phyloP scores from a whole-genome alignment of 2,888 invertebrate species.

The Drosophila pegasa region DNA sequence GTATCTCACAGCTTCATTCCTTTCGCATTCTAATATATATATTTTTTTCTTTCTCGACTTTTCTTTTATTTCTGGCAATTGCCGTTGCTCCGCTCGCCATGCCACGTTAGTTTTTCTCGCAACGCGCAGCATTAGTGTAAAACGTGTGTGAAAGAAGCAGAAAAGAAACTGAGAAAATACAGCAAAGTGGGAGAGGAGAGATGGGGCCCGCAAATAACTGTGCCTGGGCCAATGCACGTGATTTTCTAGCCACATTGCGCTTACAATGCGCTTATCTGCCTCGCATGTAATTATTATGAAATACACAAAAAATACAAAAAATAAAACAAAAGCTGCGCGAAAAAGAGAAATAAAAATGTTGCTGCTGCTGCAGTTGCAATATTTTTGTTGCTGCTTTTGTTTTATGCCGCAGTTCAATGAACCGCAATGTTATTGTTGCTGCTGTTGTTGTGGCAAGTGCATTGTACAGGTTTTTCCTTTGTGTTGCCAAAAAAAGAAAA shows the following conservation, averaged over 20 bases:
- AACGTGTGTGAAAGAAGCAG: conserved; percentile 9
- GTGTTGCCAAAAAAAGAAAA: conserved; percentile 65
- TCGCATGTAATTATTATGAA: conserved; percentile 75
- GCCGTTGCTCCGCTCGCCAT: conserved; percentile 25
- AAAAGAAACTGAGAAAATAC: conserved; percentile 7
- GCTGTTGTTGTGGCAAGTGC: conserved; percentile 67
- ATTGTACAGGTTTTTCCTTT: conserved; percentile 74
- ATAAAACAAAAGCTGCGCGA: conserved; percentile 6
- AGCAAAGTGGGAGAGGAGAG: conserved; percentile 20
- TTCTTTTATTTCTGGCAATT: conserved; percentile 29
- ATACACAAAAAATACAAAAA: conserved; percentile 56
- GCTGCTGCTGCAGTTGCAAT: conserved; percentile 65
- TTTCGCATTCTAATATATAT: conserved; percentile 2
- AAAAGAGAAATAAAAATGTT: conserved; percentile 42
- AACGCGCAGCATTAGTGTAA: conserved; percentile 15
- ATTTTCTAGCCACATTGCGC: conserved; percentile 62
- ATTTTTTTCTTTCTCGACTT: conserved; percentile 7
- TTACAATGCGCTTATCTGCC: conserved; percentile 46
- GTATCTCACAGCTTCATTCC: not conserved
- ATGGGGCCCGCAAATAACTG: conserved; percentile 56
- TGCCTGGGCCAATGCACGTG: conserved; percentile 70
- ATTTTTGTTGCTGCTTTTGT: conserved; percentile 49
- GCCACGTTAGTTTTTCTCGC: conserved; percentile 37
- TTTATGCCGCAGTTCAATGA: conserved; percentile 62
- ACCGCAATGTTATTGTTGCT: conserved; percentile 36